A percentile compares a stretch with the other conserved stretches of the same genome.
phyloP scores from a whole-genome alignment of 2,113 vertebrate genomes.

The Numida meleagris region DNA sequence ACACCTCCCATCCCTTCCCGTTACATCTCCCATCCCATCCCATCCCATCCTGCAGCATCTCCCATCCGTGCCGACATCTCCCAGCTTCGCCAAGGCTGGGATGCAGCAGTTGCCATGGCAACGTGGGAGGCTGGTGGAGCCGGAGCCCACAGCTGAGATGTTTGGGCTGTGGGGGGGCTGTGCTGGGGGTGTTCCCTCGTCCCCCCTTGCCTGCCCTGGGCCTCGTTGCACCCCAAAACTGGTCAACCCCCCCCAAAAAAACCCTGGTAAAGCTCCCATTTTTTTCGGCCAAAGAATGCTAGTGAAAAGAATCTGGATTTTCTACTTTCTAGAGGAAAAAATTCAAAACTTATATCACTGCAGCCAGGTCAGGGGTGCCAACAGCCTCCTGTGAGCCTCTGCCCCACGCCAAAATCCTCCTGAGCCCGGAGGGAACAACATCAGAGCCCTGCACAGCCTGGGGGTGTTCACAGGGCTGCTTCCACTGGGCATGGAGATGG shows the following conservation, averaged over 20 bases:
- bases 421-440: background rate
- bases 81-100: background rate
- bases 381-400: background rate
- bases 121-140: background rate
- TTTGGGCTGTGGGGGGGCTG: accelerated
- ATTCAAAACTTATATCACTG: accelerated
- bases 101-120: conserved; percentile 50
- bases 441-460: accelerated
- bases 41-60: background rate
- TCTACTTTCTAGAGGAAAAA: background rate
- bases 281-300: background rate
- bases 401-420: accelerated
- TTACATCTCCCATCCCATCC: background rate
- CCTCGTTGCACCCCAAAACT: background rate
- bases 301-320: background rate
- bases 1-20: background rate
- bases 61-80: background rate
- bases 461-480: background rate
- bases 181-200: background rate
- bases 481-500: accelerated
- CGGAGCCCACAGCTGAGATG: accelerated
- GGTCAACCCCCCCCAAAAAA: background rate
- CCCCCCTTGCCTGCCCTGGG: background rate
- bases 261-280: background rate
- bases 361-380: accelerated